These are phyloP conservation scores for Poicephalus meyeri DNA, from an alignment of 2,113 vertebrate genomes.

Conservation along the genomic window DNA sequence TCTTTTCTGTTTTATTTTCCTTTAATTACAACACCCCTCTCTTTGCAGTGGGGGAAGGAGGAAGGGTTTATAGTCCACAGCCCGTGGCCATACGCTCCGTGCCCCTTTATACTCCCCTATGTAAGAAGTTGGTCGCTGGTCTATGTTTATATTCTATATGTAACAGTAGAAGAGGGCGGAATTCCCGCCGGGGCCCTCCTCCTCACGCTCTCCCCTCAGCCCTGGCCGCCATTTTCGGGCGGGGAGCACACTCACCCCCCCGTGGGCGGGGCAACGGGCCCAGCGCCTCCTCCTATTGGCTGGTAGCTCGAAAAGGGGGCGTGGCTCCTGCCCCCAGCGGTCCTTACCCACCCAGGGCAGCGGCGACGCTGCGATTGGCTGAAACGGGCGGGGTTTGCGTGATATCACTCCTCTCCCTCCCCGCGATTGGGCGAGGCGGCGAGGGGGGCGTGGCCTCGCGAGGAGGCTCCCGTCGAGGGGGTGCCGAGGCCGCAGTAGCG, in stretches of 20 bases:
- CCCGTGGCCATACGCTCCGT: not conserved
- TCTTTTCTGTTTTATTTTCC: not conserved
- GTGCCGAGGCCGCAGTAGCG: conserved; percentile 36
- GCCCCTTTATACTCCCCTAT: not conserved
- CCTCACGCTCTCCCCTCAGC: no score
- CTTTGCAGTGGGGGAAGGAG: rapidly evolving
- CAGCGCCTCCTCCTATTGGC: not conserved
- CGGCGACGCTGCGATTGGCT: not conserved
- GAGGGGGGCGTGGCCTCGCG: not conserved
- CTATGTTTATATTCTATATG: not conserved
- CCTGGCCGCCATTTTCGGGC: not conserved
- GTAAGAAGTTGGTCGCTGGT: not conserved
- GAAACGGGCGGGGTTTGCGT: rapidly evolving
- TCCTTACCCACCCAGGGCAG: not conserved
- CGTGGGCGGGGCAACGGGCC: not conserved
- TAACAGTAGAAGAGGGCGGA: not conserved
- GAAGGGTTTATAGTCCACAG: not conserved
- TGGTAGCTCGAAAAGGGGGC: not conserved
- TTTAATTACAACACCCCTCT: no score
- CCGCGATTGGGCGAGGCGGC: rapidly evolving
- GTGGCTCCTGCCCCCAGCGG: rapidly evolving
- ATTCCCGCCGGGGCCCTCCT: not conserved
- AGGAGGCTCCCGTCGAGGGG: conserved; percentile 54
- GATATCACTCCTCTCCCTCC: rapidly evolving
- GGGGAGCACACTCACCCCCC: not conserved